Percentiles rank a stretch among this genome's conserved stretches.
Conservation (phyloP, 2,797 vertebrate genomes). For the Periophthalmus magnuspinnatus region DNA sequence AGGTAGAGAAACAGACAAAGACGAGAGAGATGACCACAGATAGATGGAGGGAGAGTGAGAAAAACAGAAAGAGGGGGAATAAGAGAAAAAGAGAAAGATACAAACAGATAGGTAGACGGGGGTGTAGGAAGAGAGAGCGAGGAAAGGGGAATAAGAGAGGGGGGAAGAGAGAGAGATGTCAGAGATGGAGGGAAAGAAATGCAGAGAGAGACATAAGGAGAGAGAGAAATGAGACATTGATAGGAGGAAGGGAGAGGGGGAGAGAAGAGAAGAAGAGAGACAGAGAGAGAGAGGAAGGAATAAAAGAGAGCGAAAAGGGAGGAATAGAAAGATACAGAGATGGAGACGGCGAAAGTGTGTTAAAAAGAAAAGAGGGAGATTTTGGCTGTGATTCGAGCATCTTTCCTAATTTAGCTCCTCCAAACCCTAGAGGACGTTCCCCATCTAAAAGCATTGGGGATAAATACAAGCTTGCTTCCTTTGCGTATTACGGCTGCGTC, state of each 20-base stretch:
- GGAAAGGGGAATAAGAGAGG: too few relatives aligned
- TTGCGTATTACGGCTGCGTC: slow-evolving; percentile 12
- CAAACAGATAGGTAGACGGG: too few relatives aligned
- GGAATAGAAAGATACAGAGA: too few relatives aligned
- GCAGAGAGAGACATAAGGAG: not conserved
- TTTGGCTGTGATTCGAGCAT: slow-evolving; percentile 19
- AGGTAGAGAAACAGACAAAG: too few relatives aligned
- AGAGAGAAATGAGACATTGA: too few relatives aligned
- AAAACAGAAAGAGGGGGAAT: too few relatives aligned
- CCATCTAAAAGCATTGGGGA: slow-evolving; percentile 7
- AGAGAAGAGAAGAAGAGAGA: too few relatives aligned
- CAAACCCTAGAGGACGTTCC: slow-evolving; percentile 29
- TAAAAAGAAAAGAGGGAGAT: slow-evolving; percentile 16
- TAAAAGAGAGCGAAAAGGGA: too few relatives aligned
- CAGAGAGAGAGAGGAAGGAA: not conserved
- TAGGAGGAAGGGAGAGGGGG: not conserved
- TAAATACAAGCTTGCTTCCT: slow-evolving; percentile 6
- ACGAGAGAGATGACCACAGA: not conserved
- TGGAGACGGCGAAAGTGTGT: not conserved
- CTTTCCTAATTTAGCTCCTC: slow-evolving; percentile 39
- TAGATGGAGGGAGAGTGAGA: not conserved
- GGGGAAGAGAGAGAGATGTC: too few relatives aligned
- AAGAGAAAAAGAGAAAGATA: too few relatives aligned
- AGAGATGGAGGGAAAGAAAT: not conserved
- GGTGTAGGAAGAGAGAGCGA: too few relatives aligned